phyloP scores from a whole-genome alignment of 2,797 vertebrate species.

The Urophycis tenuis region DNA sequence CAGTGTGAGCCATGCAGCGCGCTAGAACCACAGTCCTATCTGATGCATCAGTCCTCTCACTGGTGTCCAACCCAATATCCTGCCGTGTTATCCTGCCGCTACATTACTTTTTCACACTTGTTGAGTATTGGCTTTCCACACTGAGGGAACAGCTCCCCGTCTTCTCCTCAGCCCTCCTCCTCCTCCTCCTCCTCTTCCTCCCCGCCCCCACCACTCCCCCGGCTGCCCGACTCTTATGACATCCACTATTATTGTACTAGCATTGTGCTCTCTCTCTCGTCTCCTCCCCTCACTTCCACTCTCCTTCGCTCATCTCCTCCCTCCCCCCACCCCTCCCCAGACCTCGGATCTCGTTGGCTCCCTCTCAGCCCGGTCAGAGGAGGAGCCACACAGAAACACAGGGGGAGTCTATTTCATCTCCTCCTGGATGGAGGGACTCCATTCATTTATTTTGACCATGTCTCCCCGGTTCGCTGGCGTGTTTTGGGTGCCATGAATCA shows the following conservation, averaged over 20 bases:
- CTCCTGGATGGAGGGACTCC: neutral
- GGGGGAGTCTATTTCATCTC: neutral
- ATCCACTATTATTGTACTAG: too few relatives aligned
- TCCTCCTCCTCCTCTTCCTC: neutral
- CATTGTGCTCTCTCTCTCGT: neutral
- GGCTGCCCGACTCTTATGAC: too few relatives aligned
- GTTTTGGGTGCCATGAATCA: neutral
- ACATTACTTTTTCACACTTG: conserved; percentile 26
- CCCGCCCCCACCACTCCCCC: neutral
- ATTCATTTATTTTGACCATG: neutral
- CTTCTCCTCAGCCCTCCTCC: neutral
- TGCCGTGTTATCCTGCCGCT: conserved; percentile 13
- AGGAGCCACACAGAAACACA: neutral
- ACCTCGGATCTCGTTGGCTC: neutral
- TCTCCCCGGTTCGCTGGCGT: neutral
- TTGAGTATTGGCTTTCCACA: neutral
- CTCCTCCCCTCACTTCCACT: neutral
- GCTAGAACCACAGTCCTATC: conserved; percentile 11
- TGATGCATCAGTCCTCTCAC: conserved; percentile 19
- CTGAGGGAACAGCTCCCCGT: neutral
- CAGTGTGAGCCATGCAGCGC: conserved; percentile 23
- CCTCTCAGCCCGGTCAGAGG: neutral
- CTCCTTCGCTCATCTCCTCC: neutral
- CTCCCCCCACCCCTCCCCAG: neutral
- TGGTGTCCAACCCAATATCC: conserved; percentile 23